Conservation (phyloP, 1,140 invertebrate genomes). For the Nephotettix cincticeps region DNA sequence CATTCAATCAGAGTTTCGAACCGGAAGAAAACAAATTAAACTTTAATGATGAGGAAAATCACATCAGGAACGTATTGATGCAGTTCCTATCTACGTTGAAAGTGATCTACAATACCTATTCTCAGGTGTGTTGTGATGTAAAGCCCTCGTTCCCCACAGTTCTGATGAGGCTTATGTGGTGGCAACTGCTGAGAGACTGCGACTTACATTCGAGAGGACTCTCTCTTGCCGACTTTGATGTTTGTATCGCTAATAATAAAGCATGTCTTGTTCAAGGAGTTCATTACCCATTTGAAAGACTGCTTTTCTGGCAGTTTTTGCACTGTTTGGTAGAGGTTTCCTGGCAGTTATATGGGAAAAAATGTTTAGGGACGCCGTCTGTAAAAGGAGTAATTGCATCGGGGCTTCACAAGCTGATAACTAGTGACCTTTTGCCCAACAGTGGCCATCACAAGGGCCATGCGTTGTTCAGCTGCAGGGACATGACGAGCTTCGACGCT, state of each 20-base stretch:
- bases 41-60: constrained; percentile 3
- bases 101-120: constrained; percentile 52
- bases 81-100: constrained; percentile 49
- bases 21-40: not conserved
- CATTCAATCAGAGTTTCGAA: not conserved
- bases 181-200: constrained; percentile 58
- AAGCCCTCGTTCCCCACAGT: constrained; percentile 45
- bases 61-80: constrained; percentile 3
- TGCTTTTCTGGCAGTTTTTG: constrained; percentile 60
- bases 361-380: not conserved
- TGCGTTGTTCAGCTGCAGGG: not conserved
- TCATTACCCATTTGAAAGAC: constrained; percentile 56
- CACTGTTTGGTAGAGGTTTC: constrained; percentile 53
- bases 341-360: constrained; percentile 49
- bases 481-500: not conserved
- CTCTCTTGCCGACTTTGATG: constrained; percentile 53
- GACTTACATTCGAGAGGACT: constrained; percentile 49
- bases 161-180: constrained; percentile 55
- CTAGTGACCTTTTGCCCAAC: not conserved
- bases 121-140: constrained; percentile 48
- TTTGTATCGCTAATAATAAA: constrained; percentile 37
- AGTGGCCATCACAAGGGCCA: not conserved
- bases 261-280: constrained; percentile 45
- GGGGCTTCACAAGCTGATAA: not conserved
- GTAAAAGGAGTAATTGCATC: not conserved